Percentiles rank a stretch among this genome's conserved stretches.
phyloP scores from a whole-genome alignment of 53 echinoderm and acorn worm species.

The Hippasteria phrygiana region DNA sequence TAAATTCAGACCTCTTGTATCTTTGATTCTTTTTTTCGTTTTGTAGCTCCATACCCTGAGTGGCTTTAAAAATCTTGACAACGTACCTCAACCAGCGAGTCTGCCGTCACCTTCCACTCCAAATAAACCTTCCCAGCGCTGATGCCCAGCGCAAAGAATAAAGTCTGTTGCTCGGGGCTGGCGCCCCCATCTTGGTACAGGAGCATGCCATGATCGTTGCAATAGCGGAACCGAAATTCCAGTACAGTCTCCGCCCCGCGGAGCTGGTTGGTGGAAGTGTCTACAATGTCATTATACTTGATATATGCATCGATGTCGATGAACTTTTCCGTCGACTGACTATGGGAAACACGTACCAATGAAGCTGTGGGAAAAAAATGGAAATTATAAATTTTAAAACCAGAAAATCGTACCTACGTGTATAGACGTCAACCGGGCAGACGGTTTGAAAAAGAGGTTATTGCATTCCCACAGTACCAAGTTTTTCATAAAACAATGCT shows the following conservation, averaged over 20 bases:
- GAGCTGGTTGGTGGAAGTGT: constrained; percentile 75
- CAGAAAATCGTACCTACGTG: too few relatives aligned
- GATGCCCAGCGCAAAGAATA: constrained; percentile 92
- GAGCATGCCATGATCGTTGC: constrained; percentile 96
- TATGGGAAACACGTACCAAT: constrained; percentile 39
- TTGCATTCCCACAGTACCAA: too few relatives aligned
- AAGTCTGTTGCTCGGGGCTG: constrained; percentile 65
- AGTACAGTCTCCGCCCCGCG: constrained; percentile 83
- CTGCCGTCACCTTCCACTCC: constrained; percentile 93
- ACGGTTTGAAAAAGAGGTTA: too few relatives aligned
- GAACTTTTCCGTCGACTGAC: constrained; percentile 81
- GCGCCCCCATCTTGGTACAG: constrained; percentile 93
- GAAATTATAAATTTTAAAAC: background rate
- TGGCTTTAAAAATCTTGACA: too few relatives aligned
- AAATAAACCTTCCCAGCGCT: constrained; percentile 81
- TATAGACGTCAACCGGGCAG: too few relatives aligned
- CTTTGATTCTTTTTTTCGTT: too few relatives aligned
- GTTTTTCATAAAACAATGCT: too few relatives aligned
- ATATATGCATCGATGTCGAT: constrained; percentile 97
- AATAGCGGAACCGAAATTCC: constrained; percentile 96
- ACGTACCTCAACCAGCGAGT: constrained; percentile 90
- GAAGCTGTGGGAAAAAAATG: constrained; percentile 28
- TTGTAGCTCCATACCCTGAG: too few relatives aligned
- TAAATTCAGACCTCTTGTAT: too few relatives aligned
- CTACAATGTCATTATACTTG: constrained; percentile 75